Evolutionary conservation across 1,140 invertebrate species (phyloP).

Genomic region (Drosophila athabasca): DNA sequence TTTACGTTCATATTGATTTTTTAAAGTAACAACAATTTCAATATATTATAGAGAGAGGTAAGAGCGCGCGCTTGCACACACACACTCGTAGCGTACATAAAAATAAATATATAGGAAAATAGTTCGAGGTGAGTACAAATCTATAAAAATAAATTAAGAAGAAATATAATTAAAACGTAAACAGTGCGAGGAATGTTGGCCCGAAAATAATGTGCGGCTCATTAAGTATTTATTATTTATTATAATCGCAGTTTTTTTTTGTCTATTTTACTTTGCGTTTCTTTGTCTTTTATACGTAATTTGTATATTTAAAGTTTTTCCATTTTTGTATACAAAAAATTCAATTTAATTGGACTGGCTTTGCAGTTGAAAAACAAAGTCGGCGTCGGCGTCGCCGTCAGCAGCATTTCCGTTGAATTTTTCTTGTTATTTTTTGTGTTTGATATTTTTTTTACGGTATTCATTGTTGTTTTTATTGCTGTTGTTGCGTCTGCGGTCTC

Average conservation of each 20-base stretch:
- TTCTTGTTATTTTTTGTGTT: no score
- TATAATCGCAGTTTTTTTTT: constrained; percentile 21
- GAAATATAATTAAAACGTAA: constrained; percentile 43
- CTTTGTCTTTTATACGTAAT: constrained; percentile 21
- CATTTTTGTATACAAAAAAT: neutral
- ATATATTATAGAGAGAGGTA: constrained; percentile 27
- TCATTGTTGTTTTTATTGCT: no score
- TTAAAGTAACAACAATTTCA: constrained; percentile 53
- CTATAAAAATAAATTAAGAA: constrained; percentile 58
- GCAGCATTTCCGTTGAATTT: no score
- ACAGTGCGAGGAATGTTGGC: constrained; percentile 15
- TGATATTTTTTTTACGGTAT: no score
- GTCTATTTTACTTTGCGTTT: no score
- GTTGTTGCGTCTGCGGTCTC: no score
- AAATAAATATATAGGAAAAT: constrained; percentile 44
- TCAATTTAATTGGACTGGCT: constrained; percentile 5
- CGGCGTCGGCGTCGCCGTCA: no score
- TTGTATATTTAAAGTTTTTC: constrained; percentile 49
- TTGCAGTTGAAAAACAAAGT: neutral
- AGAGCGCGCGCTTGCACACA: constrained; percentile 20
- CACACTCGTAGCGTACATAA: constrained; percentile 1
- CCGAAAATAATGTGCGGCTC: constrained; percentile 37
- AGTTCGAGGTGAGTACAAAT: constrained; percentile 48
- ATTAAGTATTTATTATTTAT: constrained; percentile 24
- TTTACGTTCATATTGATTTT: constrained; percentile 63